Evolutionary conservation across 2,888 invertebrate genomes (phyloP).

Genomic region (Tenthredo scrophulariae): DNA sequence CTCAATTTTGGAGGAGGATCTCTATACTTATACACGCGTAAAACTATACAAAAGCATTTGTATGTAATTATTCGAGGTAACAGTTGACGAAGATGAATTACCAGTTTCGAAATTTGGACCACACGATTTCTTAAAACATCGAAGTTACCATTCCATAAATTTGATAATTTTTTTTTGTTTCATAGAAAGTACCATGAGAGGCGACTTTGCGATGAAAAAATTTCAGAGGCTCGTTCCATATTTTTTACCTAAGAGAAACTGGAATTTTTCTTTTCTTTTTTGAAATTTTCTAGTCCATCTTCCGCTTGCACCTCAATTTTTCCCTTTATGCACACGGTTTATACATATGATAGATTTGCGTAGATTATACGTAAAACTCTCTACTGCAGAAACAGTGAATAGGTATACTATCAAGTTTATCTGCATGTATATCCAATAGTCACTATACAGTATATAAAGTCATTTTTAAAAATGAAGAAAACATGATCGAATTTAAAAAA

Average conservation of each 20-base stretch:
- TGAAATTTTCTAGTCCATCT: neutral
- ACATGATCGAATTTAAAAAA: neutral
- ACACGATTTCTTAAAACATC: neutral
- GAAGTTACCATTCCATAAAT: neutral
- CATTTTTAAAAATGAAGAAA: neutral
- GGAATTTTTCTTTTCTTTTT: neutral
- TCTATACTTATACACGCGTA: neutral
- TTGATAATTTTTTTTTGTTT: neutral
- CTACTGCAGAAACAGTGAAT: neutral
- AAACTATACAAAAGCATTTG: neutral
- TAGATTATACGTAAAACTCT: neutral
- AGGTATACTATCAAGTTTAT: neutral
- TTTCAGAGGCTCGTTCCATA: neutral
- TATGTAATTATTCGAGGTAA: neutral
- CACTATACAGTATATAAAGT: slow-evolving; percentile 34
- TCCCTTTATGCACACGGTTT: neutral
- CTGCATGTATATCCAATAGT: slow-evolving; percentile 35
- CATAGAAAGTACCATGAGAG: neutral
- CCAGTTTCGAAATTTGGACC: slow-evolving; percentile 4
- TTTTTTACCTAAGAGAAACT: neutral
- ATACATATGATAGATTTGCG: neutral
- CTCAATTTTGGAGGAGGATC: neutral
- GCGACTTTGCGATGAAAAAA: neutral
- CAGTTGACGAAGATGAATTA: neutral
- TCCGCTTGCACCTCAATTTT: neutral